Percentiles rank a stretch among this genome's conserved stretches.
Evolutionary conservation across 2,113 vertebrate species (phyloP).

Genomic region (Cyprinus carpio): DNA sequence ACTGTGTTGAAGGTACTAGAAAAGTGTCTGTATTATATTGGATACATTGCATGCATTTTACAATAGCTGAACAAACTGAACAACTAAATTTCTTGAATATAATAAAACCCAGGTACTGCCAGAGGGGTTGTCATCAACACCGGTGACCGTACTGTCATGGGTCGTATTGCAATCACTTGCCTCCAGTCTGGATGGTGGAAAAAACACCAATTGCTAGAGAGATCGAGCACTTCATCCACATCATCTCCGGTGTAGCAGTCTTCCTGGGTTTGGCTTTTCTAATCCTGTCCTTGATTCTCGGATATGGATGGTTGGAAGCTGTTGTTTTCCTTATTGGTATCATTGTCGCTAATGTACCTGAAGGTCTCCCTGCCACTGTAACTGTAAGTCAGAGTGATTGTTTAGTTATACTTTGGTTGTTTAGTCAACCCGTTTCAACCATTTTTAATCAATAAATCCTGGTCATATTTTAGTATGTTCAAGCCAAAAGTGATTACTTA

Average conservation of each 20-base stretch:
- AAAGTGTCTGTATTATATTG: not conserved
- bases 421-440: not conserved
- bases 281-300: constrained; percentile 90
- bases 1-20: constrained; percentile 92
- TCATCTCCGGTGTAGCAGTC: constrained; percentile 92
- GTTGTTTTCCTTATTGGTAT: constrained; percentile 98
- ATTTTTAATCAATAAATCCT: not conserved
- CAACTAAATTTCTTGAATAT: not conserved
- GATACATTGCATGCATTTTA: not conserved
- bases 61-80: not conserved
- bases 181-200: constrained; percentile 86
- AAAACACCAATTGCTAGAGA: constrained; percentile 88
- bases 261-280: constrained; percentile 94
- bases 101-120: constrained; percentile 76
- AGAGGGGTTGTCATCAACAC: constrained; percentile 88
- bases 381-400: constrained; percentile 74
- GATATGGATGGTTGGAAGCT: constrained; percentile 90
- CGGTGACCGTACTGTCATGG: constrained; percentile 92
- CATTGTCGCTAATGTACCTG: constrained; percentile 92
- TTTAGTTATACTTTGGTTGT: not conserved
- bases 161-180: constrained; percentile 88
- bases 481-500: not conserved
- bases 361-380: constrained; percentile 85
- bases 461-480: not conserved
- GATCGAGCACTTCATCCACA: constrained; percentile 95